Conservation (phyloP, 2,113 vertebrate genomes). For the Nematolebias whitei region DNA sequence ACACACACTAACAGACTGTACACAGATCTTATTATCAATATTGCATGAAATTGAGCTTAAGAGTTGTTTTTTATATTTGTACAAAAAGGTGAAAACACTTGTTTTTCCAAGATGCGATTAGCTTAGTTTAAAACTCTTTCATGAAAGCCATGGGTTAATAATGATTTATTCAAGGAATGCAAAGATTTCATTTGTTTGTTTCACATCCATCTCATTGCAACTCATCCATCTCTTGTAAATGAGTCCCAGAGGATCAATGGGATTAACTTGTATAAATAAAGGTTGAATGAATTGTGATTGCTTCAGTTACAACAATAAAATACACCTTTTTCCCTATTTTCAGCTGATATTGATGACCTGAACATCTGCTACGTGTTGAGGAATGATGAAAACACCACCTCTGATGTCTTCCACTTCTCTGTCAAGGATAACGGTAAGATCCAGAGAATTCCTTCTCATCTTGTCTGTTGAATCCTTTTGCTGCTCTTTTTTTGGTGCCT, state of each 20-base stretch:
- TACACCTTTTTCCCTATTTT: background rate
- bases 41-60: too few species aligned
- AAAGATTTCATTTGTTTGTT: background rate
- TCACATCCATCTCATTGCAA: background rate
- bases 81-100: too few species aligned
- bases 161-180: background rate
- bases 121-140: slow-evolving; percentile 4
- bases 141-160: background rate
- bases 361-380: slow-evolving; percentile 91
- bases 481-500: background rate
- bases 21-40: too few species aligned
- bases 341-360: slow-evolving; percentile 91
- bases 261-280: too few species aligned
- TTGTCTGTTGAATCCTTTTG: background rate
- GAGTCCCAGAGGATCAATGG: too few species aligned
- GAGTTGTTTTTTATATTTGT: too few species aligned
- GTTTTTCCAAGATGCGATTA: too few species aligned
- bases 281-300: too few species aligned
- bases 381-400: slow-evolving; percentile 85
- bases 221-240: too few species aligned
- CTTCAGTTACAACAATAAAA: background rate
- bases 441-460: background rate
- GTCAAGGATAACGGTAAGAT: slow-evolving; percentile 90
- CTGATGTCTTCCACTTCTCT: slow-evolving; percentile 87
- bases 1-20: too few species aligned